These are phyloP conservation scores for Cololabis saira DNA, from an alignment of 2,113 vertebrate genomes.

Conservation along the genomic window DNA sequence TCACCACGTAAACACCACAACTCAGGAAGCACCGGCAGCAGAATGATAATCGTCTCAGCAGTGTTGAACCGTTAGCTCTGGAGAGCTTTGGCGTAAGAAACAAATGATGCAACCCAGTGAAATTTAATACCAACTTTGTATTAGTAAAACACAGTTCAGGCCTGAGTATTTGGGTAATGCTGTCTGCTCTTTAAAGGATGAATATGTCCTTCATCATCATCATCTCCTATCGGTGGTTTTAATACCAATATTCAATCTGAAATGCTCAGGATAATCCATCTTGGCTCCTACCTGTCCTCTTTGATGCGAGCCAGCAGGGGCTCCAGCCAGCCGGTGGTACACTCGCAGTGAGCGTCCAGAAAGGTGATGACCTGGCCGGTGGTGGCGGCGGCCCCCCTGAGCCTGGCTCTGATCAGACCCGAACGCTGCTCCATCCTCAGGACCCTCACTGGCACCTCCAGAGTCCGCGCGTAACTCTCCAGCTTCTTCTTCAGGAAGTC, in stretches of 20 bases:
- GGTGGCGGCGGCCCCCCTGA: slow-evolving; percentile 91
- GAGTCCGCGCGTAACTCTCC: slow-evolving; percentile 86
- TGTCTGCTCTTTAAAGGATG: not conserved
- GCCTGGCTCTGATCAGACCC: slow-evolving; percentile 92
- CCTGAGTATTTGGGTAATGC: too few species aligned
- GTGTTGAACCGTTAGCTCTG: too few species aligned
- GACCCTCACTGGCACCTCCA: slow-evolving; percentile 88
- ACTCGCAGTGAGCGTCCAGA: slow-evolving; percentile 97
- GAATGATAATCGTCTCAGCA: too few species aligned
- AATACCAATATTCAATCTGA: not conserved
- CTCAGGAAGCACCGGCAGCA: too few species aligned
- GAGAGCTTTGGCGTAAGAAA: too few species aligned
- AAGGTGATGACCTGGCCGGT: slow-evolving; percentile 95
- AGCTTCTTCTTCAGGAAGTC: slow-evolving; percentile 92
- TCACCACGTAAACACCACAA: too few species aligned
- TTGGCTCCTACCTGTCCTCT: slow-evolving; percentile 82
- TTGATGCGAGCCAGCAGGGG: slow-evolving; percentile 92
- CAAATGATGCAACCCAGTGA: too few species aligned
- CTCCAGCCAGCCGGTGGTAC: slow-evolving; percentile 94
- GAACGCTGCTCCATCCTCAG: slow-evolving; percentile 96
- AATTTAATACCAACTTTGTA: too few species aligned
- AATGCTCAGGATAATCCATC: not conserved
- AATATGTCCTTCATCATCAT: not conserved
- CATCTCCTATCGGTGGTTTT: not conserved
- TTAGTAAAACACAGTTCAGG: too few species aligned